Evolutionary conservation across 2,113 vertebrate genomes (phyloP), one percentile per base, ranked within the genome.

Genomic region (Smithornis capensis): DNA sequence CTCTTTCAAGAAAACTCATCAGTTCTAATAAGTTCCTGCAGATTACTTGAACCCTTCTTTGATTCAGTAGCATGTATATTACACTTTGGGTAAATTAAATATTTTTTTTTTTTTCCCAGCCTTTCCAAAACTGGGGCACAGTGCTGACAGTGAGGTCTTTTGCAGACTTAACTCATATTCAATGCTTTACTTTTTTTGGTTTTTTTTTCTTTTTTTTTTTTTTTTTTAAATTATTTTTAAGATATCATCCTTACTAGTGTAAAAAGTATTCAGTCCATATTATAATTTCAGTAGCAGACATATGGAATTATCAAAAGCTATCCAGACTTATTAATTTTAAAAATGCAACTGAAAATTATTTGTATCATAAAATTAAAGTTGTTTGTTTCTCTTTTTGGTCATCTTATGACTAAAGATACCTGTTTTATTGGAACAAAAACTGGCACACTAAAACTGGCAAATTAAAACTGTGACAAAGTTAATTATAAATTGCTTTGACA

Each of bases 161-260:
- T 67, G 12, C 10, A 53, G 19, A 38, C 9, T 37, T 27, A 74
- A 49, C 2, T 37, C 23, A 1, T 28, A 44, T 42, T 55, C 14
- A 57, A 0, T n/a, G 2, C 13, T 37, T 64, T 25, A 3, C 6
- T 42, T 50, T n/a, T 2, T 27, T n/a, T 19, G 8, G 1, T 22
- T 21, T 7, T 6, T 14, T 11, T 8, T 22, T 31, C 29, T 22
- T 13, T 4, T 24, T 45, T 24, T 3, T 9, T 25, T 33, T 7
- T 4, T 27, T 29, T 25, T 40, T 49, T 50, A 1, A 25, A 18
- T 45, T 37, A 14, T 63, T 68, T 87, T 87, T 47, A 45, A 74
- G 3, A 3, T 81, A 68, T 68, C 10, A 4, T 75, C 22, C 7
- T 57, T 75, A n/a, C 3, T 57, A n/a, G 3, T 67, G 4, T 38